Conservation (phyloP, 2,888 invertebrate species). For the Antheraea assamensis region DNA sequence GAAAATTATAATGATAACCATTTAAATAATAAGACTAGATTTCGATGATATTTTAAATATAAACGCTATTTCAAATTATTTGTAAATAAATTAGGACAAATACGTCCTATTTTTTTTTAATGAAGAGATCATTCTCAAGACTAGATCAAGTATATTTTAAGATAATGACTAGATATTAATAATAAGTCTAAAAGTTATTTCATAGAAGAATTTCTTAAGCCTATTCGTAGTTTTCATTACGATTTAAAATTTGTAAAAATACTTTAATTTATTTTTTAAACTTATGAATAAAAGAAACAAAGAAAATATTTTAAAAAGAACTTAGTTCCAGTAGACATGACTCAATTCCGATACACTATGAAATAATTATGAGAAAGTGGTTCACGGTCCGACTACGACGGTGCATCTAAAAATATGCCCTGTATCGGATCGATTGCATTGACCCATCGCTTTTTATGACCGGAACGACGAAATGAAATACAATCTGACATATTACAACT, state of each 20-base stretch:
- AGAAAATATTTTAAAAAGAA: conserved; percentile 21
- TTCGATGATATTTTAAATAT: not conserved
- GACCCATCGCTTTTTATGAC: conserved; percentile 42
- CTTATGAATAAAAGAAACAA: not conserved
- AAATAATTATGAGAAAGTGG: conserved; percentile 66
- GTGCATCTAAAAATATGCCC: conserved; percentile 78
- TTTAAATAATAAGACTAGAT: not conserved
- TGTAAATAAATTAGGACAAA: not conserved
- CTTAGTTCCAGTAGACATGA: conserved; percentile 35
- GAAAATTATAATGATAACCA: not conserved
- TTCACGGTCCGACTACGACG: conserved; percentile 31
- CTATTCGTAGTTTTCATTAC: not conserved
- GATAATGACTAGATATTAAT: conserved; percentile 2
- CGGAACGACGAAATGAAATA: not conserved
- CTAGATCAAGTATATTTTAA: conserved; percentile 1
- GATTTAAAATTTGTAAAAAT: not conserved
- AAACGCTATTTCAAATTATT: not conserved
- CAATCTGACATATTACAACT: not conserved
- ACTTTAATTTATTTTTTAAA: no score
- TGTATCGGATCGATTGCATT: conserved; percentile 61
- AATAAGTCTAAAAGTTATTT: not conserved
- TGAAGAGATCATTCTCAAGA: not conserved
- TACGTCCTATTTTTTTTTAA: not conserved
- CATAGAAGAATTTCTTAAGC: not conserved
- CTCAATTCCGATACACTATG: conserved; percentile 57